Percentiles rank a stretch among this genome's conserved stretches.
These are phyloP conservation scores for Sogatella furcifera DNA, from an alignment of 1,140 invertebrate genomes.

Conservation along the genomic window DNA sequence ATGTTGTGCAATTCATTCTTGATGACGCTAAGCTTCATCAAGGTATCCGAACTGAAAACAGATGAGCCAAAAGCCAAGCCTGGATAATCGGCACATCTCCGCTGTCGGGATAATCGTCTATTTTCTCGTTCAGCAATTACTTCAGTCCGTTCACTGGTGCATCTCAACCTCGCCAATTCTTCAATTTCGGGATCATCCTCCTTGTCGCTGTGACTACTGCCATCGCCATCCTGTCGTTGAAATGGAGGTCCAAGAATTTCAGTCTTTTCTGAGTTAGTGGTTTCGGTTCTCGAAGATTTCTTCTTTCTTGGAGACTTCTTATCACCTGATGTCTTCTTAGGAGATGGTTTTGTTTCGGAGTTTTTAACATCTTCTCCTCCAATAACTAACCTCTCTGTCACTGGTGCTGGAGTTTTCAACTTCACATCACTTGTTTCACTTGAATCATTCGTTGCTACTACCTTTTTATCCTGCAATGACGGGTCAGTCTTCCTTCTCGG, in stretches of 20 bases:
- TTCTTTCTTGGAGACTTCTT: too few species aligned
- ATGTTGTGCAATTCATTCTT: constrained; percentile 95
- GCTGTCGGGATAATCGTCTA: constrained; percentile 45
- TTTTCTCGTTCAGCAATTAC: constrained; percentile 74
- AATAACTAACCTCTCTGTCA: neutral
- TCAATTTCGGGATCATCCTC: constrained; percentile 58
- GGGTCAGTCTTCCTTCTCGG: neutral
- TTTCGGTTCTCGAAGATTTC: neutral
- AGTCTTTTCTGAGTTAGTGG: too few species aligned
- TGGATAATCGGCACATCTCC: constrained; percentile 80
- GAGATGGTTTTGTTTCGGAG: too few species aligned
- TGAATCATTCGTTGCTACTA: neutral
- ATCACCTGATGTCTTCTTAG: too few species aligned
- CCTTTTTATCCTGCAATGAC: neutral
- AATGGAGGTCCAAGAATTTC: neutral
- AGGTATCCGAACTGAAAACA: constrained; percentile 90
- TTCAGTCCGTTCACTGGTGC: constrained; percentile 77
- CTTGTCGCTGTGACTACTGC: constrained; percentile 37
- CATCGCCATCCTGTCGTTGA: constrained; percentile 29
- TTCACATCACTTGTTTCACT: too few species aligned
- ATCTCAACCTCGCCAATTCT: constrained; percentile 68
- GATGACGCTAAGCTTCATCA: constrained; percentile 96
- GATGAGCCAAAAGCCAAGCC: constrained; percentile 82
- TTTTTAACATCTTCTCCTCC: neutral
- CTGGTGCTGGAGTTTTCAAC: neutral